phyloP scores from a whole-genome alignment of 2,797 vertebrate species.

The Eulemur rubriventer region DNA sequence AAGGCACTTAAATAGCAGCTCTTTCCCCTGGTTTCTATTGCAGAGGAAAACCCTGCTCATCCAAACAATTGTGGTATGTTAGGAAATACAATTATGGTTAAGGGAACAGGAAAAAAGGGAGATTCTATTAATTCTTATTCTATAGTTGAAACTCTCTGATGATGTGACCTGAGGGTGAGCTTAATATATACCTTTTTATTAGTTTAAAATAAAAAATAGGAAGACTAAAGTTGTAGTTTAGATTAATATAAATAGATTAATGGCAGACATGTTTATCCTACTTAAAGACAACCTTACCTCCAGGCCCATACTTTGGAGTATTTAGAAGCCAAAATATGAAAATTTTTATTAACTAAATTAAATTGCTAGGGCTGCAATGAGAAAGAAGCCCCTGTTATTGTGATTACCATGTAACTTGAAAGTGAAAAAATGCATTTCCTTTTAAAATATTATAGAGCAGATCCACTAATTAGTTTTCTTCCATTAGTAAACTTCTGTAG shows the following conservation, averaged over 20 bases:
- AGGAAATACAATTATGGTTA: background rate
- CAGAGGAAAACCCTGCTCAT: background rate
- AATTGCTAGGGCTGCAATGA: background rate
- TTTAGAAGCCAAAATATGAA: background rate
- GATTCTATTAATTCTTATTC: background rate
- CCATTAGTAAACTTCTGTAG: background rate
- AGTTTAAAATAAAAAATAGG: background rate
- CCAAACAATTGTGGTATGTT: background rate
- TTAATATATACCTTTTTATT: background rate
- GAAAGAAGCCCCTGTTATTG: background rate
- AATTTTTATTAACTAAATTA: background rate
- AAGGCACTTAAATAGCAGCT: background rate
- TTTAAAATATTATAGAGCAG: background rate
- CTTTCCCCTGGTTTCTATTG: background rate
- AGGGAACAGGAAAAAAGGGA: background rate
- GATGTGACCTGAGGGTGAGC: background rate
- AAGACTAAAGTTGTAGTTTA: background rate
- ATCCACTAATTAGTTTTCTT: background rate
- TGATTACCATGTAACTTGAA: background rate
- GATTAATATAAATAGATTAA: background rate
- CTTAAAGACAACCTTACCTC: background rate
- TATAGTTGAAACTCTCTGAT: background rate
- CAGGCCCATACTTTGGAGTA: background rate
- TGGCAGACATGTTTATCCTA: background rate
- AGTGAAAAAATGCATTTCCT: background rate